Evolutionary conservation across 2,797 vertebrate genomes (phyloP).

Genomic region (Sphenopsis melanotis): DNA sequence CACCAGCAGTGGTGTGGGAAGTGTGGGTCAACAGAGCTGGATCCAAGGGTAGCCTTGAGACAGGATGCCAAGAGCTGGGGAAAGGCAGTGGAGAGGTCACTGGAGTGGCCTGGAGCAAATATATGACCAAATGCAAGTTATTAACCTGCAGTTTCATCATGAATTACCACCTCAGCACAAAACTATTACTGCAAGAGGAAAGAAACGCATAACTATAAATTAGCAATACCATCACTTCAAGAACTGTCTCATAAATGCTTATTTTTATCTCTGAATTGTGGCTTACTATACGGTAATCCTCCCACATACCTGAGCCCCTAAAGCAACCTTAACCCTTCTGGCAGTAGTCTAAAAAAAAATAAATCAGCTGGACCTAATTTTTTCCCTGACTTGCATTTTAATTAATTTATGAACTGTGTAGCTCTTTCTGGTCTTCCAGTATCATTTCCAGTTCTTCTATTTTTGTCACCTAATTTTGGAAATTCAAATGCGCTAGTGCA

Average conservation of each 20-base stretch:
- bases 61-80: not conserved
- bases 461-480: constrained; percentile 25
- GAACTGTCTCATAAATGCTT: not conserved
- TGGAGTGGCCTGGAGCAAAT: not conserved
- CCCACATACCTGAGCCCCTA: not conserved
- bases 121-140: not conserved
- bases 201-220: not conserved
- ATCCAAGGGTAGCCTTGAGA: not conserved
- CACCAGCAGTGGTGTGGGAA: not conserved
- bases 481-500: not conserved
- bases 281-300: not conserved
- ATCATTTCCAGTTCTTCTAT: not conserved
- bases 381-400: not conserved
- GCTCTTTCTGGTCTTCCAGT: not conserved
- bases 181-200: not conserved
- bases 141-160: not conserved
- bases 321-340: not conserved
- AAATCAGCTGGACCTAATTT: not conserved
- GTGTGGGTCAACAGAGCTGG: not conserved
- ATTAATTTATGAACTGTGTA: not conserved
- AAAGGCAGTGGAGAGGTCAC: not conserved
- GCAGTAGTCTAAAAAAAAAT: not conserved
- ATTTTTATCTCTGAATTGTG: not conserved
- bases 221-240: not conserved
- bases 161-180: not conserved